These are phyloP conservation scores for Globia sparganii DNA, from an alignment of 2,888 invertebrate species.

Conservation along the genomic window DNA sequence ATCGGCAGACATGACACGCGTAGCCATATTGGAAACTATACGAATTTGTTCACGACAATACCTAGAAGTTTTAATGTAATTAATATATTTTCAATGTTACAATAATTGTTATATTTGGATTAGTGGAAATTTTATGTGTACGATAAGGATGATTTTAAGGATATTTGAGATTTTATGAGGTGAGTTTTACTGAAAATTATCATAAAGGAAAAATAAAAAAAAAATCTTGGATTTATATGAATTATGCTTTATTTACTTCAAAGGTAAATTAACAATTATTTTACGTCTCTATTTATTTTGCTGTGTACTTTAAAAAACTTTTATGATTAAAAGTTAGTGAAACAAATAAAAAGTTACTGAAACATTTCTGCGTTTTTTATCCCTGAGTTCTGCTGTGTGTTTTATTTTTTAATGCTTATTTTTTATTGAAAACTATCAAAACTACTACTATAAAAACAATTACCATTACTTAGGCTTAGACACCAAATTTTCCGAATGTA, in stretches of 20 bases:
- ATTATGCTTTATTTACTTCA: neutral
- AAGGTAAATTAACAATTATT: neutral
- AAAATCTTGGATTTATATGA: neutral
- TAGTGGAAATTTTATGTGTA: conserved; percentile 62
- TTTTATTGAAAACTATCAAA: neutral
- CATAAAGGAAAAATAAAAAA: neutral
- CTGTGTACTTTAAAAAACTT: neutral
- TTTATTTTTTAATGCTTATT: conserved; percentile 4
- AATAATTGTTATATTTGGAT: conserved; percentile 50
- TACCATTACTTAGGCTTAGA: neutral
- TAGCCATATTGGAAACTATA: conserved; percentile 55
- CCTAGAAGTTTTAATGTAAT: conserved; percentile 57
- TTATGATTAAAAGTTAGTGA: neutral
- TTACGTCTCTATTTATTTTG: neutral
- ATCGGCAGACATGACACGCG: conserved; percentile 71
- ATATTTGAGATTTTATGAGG: conserved; percentile 67
- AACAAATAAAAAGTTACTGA: conserved; percentile 33
- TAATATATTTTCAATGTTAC: conserved; percentile 36
- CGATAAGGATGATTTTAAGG: conserved; percentile 63
- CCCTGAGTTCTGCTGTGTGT: neutral
- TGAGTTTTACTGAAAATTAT: conserved; percentile 53
- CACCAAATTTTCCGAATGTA: neutral
- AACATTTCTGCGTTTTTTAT: conserved; percentile 17
- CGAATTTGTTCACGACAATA: conserved; percentile 66
- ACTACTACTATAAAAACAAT: neutral